A percentile compares a stretch with the other conserved stretches of the same genome.
These are phyloP conservation scores for Clavelina lepadiformis DNA, from an alignment of 23 tunicate genomes.

Conservation along the genomic window DNA sequence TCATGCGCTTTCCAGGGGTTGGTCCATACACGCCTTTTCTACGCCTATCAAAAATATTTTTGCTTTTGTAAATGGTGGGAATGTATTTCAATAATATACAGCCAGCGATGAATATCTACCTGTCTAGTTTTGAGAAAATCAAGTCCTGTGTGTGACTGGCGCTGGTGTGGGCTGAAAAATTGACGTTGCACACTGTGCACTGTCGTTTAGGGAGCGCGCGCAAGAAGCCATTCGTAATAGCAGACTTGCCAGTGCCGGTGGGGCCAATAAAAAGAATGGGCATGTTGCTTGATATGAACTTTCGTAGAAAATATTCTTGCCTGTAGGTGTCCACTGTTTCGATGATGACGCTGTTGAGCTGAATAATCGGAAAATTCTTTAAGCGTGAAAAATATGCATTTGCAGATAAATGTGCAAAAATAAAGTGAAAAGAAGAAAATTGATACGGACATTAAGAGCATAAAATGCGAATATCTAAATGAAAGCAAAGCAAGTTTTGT, in stretches of 20 bases:
- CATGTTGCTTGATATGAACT: constrained; percentile 31
- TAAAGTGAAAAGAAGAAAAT: background rate
- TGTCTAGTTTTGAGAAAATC: constrained; percentile 83
- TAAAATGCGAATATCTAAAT: background rate
- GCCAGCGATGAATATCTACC: too few species aligned
- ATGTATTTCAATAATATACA: too few species aligned
- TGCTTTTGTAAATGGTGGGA: background rate
- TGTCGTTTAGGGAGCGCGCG: constrained; percentile 61
- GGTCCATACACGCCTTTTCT: constrained; percentile 93
- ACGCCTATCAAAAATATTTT: constrained; percentile 15
- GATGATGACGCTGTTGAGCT: constrained; percentile 80
- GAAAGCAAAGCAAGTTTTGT: background rate
- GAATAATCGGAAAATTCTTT: background rate
- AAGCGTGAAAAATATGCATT: background rate
- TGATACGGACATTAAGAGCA: too few species aligned
- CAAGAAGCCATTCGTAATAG: constrained; percentile 71
- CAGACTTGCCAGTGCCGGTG: constrained; percentile 82
- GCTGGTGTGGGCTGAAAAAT: constrained; percentile 84
- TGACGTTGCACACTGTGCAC: constrained; percentile 55
- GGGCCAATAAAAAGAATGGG: constrained; percentile 81
- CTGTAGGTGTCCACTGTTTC: constrained; percentile 84
- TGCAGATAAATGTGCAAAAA: background rate
- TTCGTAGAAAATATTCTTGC: constrained; percentile 57
- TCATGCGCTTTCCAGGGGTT: constrained; percentile 87
- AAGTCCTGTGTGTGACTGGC: constrained; percentile 85